Evolutionary conservation across 2,113 vertebrate genomes (phyloP), one percentile per base, ranked within the genome.

Genomic region (Etia nguti): DNA sequence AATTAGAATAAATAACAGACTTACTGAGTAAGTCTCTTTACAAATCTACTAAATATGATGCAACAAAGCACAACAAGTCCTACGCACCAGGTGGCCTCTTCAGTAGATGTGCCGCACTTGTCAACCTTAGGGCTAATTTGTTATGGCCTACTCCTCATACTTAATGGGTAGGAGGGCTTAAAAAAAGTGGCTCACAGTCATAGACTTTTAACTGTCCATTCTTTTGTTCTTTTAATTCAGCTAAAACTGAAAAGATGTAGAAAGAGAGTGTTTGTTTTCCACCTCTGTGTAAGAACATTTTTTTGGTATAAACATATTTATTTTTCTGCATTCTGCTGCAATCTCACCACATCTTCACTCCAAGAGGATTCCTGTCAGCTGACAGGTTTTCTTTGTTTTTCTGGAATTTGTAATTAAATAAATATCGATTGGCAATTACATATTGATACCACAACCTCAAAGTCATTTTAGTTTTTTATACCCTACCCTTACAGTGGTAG

Each of bases 401-500:
- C 22, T 46, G 65, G 8, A 24, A 26, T 43, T 16, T 46, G 22
- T 73, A 73, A 70, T 0, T 26, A 18, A 48, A 48, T 7, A 20
- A 48, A 29, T 46, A 46, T 73, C 46, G 41, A 24, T 29, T 73
- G 41, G 46, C 68, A 73, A 26, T 48, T 73, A 75, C 9, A 75
- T 18, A 29, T 11, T 73, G 68, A 73, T 46, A 26, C 41, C 13
- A 73, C 68, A 46, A 46, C 2, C 22, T 29, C 15, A 20, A 26
- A 75, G 16, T 15, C 68, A 48, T 48, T 75, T 0, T 4, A 0
- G 13, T 29, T 48, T 36, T 75, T 46, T 26, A 46, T 73, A 29
- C 41, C 6, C 41, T 46, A 3, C 2, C 24, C 29, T 48, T 48
- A 10, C 18, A 2, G 18, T 48, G 22, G 6, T 7, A 0, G 41